Percentiles rank a stretch among this genome's conserved stretches.
Conservation (phyloP, 2,888 invertebrate genomes). For the Drosophila putrida region DNA sequence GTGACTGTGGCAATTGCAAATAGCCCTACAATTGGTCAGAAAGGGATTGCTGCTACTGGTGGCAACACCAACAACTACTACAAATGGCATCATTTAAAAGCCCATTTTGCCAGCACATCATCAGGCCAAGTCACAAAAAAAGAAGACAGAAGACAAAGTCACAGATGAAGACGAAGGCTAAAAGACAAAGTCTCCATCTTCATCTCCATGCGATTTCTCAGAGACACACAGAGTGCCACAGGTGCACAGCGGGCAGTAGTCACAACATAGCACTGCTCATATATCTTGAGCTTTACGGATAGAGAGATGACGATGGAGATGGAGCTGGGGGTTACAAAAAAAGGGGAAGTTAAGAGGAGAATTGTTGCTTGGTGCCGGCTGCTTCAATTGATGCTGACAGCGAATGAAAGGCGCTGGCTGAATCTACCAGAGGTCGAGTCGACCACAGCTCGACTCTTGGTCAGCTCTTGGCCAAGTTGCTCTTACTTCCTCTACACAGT, state of each 20-base stretch:
- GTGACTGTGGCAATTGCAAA: slow-evolving; percentile 49
- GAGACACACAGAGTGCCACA: slow-evolving; percentile 63
- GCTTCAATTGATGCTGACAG: slow-evolving; percentile 80
- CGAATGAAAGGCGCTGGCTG: slow-evolving; percentile 73
- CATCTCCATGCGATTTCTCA: slow-evolving; percentile 30
- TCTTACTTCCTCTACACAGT: slow-evolving; percentile 66
- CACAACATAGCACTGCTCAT: slow-evolving; percentile 76
- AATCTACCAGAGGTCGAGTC: slow-evolving; percentile 50
- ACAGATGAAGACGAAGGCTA: slow-evolving; percentile 34
- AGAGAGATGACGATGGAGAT: neutral
- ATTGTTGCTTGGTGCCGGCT: slow-evolving; percentile 44
- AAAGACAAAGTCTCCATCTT: slow-evolving; percentile 36
- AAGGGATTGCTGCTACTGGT: slow-evolving; percentile 60
- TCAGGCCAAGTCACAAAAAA: slow-evolving; percentile 6
- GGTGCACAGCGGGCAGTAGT: slow-evolving; percentile 80
- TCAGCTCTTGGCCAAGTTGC: slow-evolving; percentile 23
- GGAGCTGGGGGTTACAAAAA: neutral
- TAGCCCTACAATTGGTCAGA: slow-evolving; percentile 56
- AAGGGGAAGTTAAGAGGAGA: neutral
- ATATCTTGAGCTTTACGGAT: slow-evolving; percentile 51
- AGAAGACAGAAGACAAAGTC: slow-evolving; percentile 9
- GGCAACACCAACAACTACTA: slow-evolving; percentile 57
- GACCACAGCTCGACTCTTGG: slow-evolving; percentile 32
- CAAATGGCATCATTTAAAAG: slow-evolving; percentile 84
- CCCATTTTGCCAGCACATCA: slow-evolving; percentile 76